Evolutionary conservation across 2,888 invertebrate species (phyloP), one percentile per base, ranked within the genome.

Genomic region (Drosophila formosana): DNA sequence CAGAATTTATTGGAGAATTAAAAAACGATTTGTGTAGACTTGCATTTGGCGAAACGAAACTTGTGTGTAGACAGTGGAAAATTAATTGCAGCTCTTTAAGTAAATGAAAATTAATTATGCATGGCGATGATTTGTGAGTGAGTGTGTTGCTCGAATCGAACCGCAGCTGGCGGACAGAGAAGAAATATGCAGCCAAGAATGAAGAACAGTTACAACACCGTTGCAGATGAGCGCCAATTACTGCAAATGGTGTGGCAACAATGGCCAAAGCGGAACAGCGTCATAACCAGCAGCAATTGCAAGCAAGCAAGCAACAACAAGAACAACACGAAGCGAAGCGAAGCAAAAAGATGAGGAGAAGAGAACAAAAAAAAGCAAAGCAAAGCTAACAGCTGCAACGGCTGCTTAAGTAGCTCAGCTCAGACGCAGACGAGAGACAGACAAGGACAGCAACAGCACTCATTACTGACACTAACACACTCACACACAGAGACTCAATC

Each of bases 241-340:
- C 81, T 78, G 73, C 75, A 83, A 85, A 83, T 83, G 86, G 81
- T 83, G 86, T 85, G 81, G 78, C 82, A 78, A 83, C 80, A 82
- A 78, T 79, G 74, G 68, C 82, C 82, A 85, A 85, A 78, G 78
- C 80, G 74, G 80, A 82, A 82, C 82, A 63, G 64, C 66, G 58
- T 72, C 76, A 77, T 69, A 72, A 76, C 64, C 25, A 61, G 56
- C 67, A 52, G 39, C 50, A 60, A 66, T 45, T 47, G 39, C 49
- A 72, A 57, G 26, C 43, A 46, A 49, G 49, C 51, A 58, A 26
- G 4, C 4, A 23, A 53, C 43, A 58, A 13, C 66, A 66, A 63
- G 53, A 64, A 56, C 56, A 67, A 18, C 43, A 26, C 4, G 4
- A 23, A 34, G n/a, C n/a, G 13, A 18, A 57, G 30, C n/a, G 3